Evolutionary conservation across 2,797 vertebrate species (phyloP).

Genomic region (Florisuga fusca): DNA sequence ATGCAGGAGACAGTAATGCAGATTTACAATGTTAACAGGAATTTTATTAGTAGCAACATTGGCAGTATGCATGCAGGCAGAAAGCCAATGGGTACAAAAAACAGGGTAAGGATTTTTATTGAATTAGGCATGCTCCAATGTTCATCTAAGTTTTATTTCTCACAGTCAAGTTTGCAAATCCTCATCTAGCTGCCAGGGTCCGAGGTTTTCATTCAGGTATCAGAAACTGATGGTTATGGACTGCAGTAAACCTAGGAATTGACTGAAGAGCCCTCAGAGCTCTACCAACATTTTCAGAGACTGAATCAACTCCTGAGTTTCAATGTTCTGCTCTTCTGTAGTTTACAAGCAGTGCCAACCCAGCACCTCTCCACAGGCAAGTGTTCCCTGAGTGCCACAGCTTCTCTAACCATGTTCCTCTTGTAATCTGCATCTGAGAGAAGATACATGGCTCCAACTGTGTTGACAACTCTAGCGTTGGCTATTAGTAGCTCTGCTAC

Average conservation of each 20-base stretch:
- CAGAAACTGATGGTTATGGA: background rate
- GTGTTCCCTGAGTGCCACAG: background rate
- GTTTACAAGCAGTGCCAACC: background rate
- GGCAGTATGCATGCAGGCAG: background rate
- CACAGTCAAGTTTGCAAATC: background rate
- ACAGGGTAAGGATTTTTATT: background rate
- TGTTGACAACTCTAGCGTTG: background rate
- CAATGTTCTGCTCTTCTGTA: background rate
- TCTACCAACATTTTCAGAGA: background rate
- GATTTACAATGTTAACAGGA: constrained; percentile 14
- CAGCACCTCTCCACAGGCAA: background rate
- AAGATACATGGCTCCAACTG: background rate
- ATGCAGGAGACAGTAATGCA: constrained; percentile 29
- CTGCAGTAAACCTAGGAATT: background rate
- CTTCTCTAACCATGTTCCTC: background rate
- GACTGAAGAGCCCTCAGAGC: background rate
- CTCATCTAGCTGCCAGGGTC: background rate
- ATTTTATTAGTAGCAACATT: constrained; percentile 35
- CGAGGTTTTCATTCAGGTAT: background rate
- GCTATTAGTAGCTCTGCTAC: background rate
- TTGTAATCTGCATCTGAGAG: background rate
- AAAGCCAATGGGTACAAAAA: background rate
- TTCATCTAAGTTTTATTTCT: background rate
- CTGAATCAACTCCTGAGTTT: background rate
- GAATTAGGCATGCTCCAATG: background rate